These are phyloP conservation scores for Enteromius paludinosus DNA, from an alignment of 2,797 vertebrate genomes.

Conservation along the genomic window DNA sequence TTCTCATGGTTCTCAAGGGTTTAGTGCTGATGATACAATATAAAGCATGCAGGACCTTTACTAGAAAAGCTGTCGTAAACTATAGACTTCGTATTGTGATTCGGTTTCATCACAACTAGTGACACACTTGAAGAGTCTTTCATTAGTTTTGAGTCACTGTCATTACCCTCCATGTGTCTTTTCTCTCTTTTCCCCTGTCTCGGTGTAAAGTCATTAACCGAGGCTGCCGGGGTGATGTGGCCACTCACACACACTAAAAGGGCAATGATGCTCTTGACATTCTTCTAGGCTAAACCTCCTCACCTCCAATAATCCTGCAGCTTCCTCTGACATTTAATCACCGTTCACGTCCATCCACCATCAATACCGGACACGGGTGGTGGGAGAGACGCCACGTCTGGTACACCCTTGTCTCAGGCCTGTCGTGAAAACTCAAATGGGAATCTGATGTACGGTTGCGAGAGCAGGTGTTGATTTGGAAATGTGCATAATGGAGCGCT, in stretches of 20 bases:
- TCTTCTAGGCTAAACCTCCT: constrained; percentile 57
- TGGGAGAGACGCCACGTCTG: constrained; percentile 1
- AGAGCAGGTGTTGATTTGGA: constrained; percentile 12
- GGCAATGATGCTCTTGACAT: constrained; percentile 60
- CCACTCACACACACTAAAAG: constrained; percentile 64
- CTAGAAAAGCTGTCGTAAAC: neutral
- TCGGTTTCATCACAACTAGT: constrained; percentile 24
- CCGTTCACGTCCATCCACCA: constrained; percentile 53
- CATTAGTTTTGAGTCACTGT: constrained; percentile 34
- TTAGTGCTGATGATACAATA: neutral
- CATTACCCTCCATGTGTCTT: constrained; percentile 32
- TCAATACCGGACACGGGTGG: constrained; percentile 36
- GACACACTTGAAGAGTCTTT: constrained; percentile 24
- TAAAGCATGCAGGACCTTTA: neutral
- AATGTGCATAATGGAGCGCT: neutral
- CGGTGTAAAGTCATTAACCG: constrained; percentile 61
- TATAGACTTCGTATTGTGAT: neutral
- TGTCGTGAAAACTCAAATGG: constrained; percentile 14
- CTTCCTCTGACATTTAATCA: constrained; percentile 67
- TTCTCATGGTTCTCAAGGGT: neutral
- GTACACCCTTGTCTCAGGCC: neutral
- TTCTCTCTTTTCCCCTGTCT: constrained; percentile 64
- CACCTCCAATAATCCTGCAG: constrained; percentile 64
- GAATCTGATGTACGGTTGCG: constrained; percentile 8
- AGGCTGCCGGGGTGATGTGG: constrained; percentile 59